phyloP scores from a whole-genome alignment of 2,888 invertebrate genomes.

The Pelosia muscerda region DNA sequence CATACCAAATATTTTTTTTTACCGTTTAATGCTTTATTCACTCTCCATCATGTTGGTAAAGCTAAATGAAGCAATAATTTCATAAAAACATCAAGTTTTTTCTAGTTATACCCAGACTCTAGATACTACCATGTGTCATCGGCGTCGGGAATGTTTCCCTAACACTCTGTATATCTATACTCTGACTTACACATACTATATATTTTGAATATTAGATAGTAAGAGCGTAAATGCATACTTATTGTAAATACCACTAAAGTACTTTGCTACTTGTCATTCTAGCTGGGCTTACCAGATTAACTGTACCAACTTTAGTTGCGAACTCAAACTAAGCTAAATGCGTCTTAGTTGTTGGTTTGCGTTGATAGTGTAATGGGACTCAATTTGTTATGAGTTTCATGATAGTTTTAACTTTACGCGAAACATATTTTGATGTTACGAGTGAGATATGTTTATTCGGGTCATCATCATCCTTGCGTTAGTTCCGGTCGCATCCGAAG shows the following conservation, averaged over 20 bases:
- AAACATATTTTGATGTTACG: not conserved
- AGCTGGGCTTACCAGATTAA: not conserved
- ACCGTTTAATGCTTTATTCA: too few relatives aligned
- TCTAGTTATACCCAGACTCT: too few relatives aligned
- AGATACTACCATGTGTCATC: too few relatives aligned
- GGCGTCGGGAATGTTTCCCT: too few relatives aligned
- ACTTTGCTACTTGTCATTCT: constrained; percentile 4
- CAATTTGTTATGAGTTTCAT: not conserved
- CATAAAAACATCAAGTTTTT: too few relatives aligned
- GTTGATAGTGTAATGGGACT: constrained; percentile 1
- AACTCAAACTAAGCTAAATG: constrained; percentile 1
- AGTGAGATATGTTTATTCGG: not conserved
- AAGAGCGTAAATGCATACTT: not conserved
- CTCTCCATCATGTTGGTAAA: too few relatives aligned
- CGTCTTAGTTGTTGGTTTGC: not conserved
- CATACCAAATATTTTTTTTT: too few relatives aligned
- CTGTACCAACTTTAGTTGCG: not conserved
- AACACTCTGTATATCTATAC: too few relatives aligned
- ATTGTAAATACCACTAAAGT: not conserved
- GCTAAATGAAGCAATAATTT: too few relatives aligned
- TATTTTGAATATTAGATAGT: not conserved
- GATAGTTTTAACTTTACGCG: not conserved
- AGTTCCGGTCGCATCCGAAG: too few relatives aligned
- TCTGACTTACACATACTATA: too few relatives aligned
- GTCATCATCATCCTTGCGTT: too few relatives aligned